Base-by-base conservation (phyloP, 2,888 invertebrate genomes). In the Saturnia japonica region DNA sequence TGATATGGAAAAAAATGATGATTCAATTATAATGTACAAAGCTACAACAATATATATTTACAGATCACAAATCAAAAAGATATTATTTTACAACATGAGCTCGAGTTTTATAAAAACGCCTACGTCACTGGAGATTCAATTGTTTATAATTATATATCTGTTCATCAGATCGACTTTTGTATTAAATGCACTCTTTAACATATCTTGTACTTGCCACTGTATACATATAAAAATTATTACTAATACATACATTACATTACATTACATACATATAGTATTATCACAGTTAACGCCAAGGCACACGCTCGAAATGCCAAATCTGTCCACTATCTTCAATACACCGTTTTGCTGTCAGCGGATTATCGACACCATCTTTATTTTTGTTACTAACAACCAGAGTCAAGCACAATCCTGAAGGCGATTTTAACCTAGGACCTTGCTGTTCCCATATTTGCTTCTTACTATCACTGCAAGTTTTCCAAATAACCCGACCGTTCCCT, bases 361-460 rank as follows among this genome's bases (percentile, higher is more conserved):
- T 88, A 19, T 85, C 88, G 0, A 85, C 80, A 0, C 86, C 88
- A 1, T 84, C 79, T n/a, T 80, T 80, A 67, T 81, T 81, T 47
- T 85, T 86, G 72, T 79, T 78, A 68, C 74, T 84, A 19, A 80
- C 73, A 6, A 88, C 72, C 73, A 89, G 77, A 4, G 91, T 90
- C 67, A 94, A 78, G 77, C 94, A 94, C 66, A 85, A 74, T 0
- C 89, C 91, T 8, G 80, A 81, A 16, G 81, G 79, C 2, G 88
- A 88, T 79, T 88, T 91, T 74, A 94, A 78, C 74, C 91, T 83
- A 0, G 92, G 88, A 0, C 93, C 93, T 69, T 88, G 86, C 73
- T 94, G 96, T 69, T 89, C 88, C 97, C 97, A 97, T 73, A 95
- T 94, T 84, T 97, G 97, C 78, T 96, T 94, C 0, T 89, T 89